A percentile compares a stretch with the other conserved stretches of the same genome.
Evolutionary conservation across 2,888 invertebrate genomes (phyloP).

Genomic region (Helobdella robusta): DNA sequence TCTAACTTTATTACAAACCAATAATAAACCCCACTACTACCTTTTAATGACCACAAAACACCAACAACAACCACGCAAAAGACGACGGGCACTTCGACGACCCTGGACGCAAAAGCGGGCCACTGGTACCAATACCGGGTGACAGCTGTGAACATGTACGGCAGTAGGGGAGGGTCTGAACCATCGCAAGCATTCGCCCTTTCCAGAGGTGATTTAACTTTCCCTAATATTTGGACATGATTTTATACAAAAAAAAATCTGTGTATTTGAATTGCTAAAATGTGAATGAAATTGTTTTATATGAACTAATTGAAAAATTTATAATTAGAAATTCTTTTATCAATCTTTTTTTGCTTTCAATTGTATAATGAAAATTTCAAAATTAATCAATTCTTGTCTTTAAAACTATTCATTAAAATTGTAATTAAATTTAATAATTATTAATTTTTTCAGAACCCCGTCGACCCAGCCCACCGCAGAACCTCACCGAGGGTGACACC

Average conservation of each 20-base stretch:
- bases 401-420: too few relatives aligned
- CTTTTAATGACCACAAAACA: too few relatives aligned
- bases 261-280: neutral
- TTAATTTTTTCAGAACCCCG: conserved; percentile 38
- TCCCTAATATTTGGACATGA: neutral
- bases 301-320: too few relatives aligned
- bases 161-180: conserved; percentile 44
- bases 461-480: conserved; percentile 40
- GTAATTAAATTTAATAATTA: neutral
- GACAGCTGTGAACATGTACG: conserved; percentile 44
- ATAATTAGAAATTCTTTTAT: too few relatives aligned
- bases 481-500: conserved; percentile 41
- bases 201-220: conserved; percentile 35
- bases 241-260: neutral
- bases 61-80: conserved; percentile 22
- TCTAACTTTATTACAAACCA: too few relatives aligned
- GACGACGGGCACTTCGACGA: conserved; percentile 32
- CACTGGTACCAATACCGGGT: conserved; percentile 45
- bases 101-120: conserved; percentile 38
- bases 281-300: too few relatives aligned
- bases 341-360: too few relatives aligned
- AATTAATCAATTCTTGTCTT: too few relatives aligned
- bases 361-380: too few relatives aligned
- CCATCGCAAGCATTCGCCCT: conserved; percentile 37
- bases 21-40: too few relatives aligned